Base-by-base conservation (phyloP, 2,888 invertebrate species). In the Athetis lepigone region DNA sequence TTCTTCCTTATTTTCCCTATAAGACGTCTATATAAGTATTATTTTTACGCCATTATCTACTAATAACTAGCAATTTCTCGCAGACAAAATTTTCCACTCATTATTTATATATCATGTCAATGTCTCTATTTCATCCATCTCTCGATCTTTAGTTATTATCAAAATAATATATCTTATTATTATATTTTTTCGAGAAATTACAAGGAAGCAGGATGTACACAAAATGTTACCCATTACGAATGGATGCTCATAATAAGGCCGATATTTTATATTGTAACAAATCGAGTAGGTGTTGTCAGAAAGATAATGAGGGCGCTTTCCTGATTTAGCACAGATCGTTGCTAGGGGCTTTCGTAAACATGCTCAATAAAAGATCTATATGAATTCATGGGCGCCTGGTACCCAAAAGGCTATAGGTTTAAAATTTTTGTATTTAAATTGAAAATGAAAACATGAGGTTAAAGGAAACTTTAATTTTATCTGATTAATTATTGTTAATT, bases 291-390 rank as follows among this genome's bases (percentile, higher is more conserved):
- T 51, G n/a, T 67, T 21, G 9, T 18, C 8, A 50, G 43, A 18
- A 59, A 33, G 39, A 66, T 59, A 59, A 68, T 9, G n/a, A 46
- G 45, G 33, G 7, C 9, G 21, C 13, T 19, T 21, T 46, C n/a
- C 39, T 67, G 33, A 58, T 45, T 50, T 45, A 50, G 39, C 67
- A 21, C 25, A 25, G 18, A 47, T 39, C 21, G 55, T 29, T 57
- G 23, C 36, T 33, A 29, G 7, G 42, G 29, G 23, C 36, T 36
- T 23, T 16, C 25, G 16, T 19, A 11, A 58, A 45, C 37, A 25
- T 5, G 2, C 2, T 2, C 13, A 16, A 4, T 50, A 27, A 16
- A 39, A 1, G 8, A 52, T 25, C 11, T 18, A 9, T 25, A 1
- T 11, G 2, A 40, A 29, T 6, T n/a, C 8, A 46, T 63, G 9